Evolutionary conservation across 2,113 vertebrate genomes (phyloP), one percentile per base, ranked within the genome.

Genomic region (Epinephelus fuscoguttatus): DNA sequence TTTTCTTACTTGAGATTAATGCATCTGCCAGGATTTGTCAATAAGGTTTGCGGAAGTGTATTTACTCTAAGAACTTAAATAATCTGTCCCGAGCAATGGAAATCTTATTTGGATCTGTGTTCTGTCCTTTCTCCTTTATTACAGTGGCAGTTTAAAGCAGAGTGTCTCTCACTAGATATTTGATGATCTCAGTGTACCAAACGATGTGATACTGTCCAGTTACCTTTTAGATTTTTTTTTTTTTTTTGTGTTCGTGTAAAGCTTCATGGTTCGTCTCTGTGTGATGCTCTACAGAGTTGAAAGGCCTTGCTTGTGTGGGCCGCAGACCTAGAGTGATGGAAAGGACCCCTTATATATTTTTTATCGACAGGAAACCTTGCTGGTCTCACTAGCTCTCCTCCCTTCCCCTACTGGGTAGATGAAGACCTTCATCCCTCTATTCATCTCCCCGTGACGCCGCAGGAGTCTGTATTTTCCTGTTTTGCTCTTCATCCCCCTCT

Each of bases 1-100:
- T 60, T 71, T 84, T 81, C 37, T 82, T 76, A 21, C 71, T 68
- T 68, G 74, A 89, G 62, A 84, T 85, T 25, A 80, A 89, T 88
- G 47, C 30, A 55, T 80, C 23, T 47, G 63, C 79, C 70, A 73
- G n/a, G 45, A 70, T 85, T 74, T 82, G 40, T 71, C 61, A 60
- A 21, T 72, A 60, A 42, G 25, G 30, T 53, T 42, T 81, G 33
- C 73, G 21, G 4, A 72, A 63, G 47, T 45, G 19, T 52, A 77
- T 76, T 1, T 62, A 23, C 55, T 77, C 19, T 47, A 52, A 55
- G 14, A 74, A 57, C 25, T 18, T 25, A 37, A 6, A 78, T 63
- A 76, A 30, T 68, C 53, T 67, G 21, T 67, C 13, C 7, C 4
- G 8, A 59, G 50, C 10, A 27, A 27, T 59, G 25, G 4, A 62